phyloP scores from a whole-genome alignment of 1,140 invertebrate species.

The Drosophila nigrodunni region DNA sequence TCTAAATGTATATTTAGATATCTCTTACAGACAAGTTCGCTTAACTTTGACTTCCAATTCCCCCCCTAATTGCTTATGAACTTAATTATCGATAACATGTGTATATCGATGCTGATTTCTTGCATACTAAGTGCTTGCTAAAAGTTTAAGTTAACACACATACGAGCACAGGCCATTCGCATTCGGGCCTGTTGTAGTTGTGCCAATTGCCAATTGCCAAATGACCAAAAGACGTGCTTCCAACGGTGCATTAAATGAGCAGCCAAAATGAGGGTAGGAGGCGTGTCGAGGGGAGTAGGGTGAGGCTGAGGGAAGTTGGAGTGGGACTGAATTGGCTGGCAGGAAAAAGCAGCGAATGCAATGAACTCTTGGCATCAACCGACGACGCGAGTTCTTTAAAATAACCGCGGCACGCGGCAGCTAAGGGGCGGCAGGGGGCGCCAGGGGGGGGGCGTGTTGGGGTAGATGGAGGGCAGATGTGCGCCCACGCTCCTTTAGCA shows the following conservation, averaged over 20 bases:
- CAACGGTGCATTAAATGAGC: conserved; percentile 55
- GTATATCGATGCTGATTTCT: background rate
- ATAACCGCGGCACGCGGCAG: conserved; percentile 39
- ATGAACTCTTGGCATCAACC: conserved; percentile 69
- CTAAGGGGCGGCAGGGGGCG: background rate
- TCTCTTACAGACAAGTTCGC: too few species aligned
- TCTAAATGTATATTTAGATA: too few species aligned
- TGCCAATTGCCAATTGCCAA: conserved; percentile 35
- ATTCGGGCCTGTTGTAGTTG: conserved; percentile 4
- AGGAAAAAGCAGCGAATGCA: conserved; percentile 43
- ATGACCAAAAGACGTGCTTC: conserved; percentile 38
- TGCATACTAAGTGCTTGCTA: conserved; percentile 3
- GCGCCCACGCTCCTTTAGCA: conserved; percentile 57
- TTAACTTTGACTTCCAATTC: too few species aligned
- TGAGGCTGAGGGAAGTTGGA: background rate
- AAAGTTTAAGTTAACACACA: background rate
- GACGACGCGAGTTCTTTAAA: conserved; percentile 49
- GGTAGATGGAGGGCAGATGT: background rate
- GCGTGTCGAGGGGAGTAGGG: background rate
- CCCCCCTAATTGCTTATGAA: background rate
- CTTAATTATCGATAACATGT: conserved; percentile 11
- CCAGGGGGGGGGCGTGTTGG: too few species aligned
- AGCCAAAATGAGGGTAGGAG: conserved; percentile 16
- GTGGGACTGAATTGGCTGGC: conserved; percentile 5
- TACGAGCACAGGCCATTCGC: background rate